Conservation (phyloP, 2,888 invertebrate species). For the Andricus curvator region DNA sequence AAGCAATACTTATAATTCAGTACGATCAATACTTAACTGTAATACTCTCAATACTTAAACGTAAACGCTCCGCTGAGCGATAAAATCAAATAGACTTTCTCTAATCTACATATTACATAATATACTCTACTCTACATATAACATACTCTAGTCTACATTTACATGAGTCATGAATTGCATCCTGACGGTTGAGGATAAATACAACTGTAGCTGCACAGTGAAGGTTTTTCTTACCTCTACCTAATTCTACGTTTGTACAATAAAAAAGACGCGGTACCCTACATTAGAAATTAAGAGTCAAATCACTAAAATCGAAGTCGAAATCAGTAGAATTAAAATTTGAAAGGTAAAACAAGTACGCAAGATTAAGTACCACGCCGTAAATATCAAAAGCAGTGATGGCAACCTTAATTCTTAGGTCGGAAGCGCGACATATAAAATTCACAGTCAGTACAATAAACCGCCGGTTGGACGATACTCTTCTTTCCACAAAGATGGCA, state of each 20-base stretch:
- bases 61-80: not conserved
- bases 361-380: conserved; percentile 42
- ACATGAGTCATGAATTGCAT: not conserved
- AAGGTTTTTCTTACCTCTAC: conserved; percentile 29
- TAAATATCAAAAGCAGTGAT: conserved; percentile 36
- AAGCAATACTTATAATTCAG: not conserved
- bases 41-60: conserved; percentile 12
- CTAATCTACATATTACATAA: not conserved
- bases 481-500: conserved; percentile 95
- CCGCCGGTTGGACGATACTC: conserved; percentile 86
- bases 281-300: conserved; percentile 26
- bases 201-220: conserved; percentile 40
- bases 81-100: conserved; percentile 25
- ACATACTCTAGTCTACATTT: not conserved
- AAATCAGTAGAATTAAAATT: conserved; percentile 31
- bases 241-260: conserved; percentile 21
- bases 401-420: conserved; percentile 80
- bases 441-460: conserved; percentile 94
- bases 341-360: conserved; percentile 40
- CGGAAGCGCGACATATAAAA: conserved; percentile 94
- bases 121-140: not conserved
- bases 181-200: not conserved
- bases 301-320: conserved; percentile 34
- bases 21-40: conserved; percentile 9
- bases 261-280: not conserved